Base-by-base conservation (phyloP, 1,140 invertebrate species). In the Bactericera cockerelli region DNA sequence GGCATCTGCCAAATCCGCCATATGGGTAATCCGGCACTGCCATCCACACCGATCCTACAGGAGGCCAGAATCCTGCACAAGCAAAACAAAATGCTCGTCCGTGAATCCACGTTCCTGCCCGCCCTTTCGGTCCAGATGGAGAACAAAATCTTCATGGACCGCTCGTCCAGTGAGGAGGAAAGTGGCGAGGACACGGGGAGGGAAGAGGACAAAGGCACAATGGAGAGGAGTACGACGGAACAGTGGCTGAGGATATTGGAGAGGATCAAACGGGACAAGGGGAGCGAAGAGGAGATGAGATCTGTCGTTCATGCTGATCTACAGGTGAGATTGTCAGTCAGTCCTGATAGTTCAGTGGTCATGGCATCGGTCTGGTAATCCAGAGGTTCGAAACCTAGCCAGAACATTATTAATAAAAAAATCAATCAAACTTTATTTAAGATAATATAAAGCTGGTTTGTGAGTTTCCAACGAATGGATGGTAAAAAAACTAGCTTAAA, bases 131-230 rank as follows among this genome's bases (percentile, higher is more conserved):
- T 49, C 3, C 42, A 49, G 22, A 49, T 3, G 4, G 42, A 49
- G 6, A 49, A 49, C 22, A 49, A 49, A 49, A 49, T 49, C n/a
- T 49, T 49, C 42, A 49, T 49, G 42, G 42, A 49, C 42, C 22
- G 8, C 6, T 16, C n/a, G 3, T 10, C n/a, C 3, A 22, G 22
- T 22, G 42, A 49, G 19, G 42, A 49, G 19, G 42, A 49, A 19
- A 16, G 22, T 10, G 42, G 8, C 3, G 42, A 49, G 42, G 42
- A 49, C 19, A n/a, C 4, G 19, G 22, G 22, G n/a, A n/a, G 19
- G n/a, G 22, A 8, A 49, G 42, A n/a, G n/a, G 22, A n/a, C 3
- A 49, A 6, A 49, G 22, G 22, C 4, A n/a, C 3, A 49, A 16
- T 10, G n/a, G 19, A n/a, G 4, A 49, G 22, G 19, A 49, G 22